Percentiles rank a stretch among this genome's conserved stretches.
Evolutionary conservation across 2,888 invertebrate species (phyloP).

Genomic region (Acrobasis suavella): DNA sequence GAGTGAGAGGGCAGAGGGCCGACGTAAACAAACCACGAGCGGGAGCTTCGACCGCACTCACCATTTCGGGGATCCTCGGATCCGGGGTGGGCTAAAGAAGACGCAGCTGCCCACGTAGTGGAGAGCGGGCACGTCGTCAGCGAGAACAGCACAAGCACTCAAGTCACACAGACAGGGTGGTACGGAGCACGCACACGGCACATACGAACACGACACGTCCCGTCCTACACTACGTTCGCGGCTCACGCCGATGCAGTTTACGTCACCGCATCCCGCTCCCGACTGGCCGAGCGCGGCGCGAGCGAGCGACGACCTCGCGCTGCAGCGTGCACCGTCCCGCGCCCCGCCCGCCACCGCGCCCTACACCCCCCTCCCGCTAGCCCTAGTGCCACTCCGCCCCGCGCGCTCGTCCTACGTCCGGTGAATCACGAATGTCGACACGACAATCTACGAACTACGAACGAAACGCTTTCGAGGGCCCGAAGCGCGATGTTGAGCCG

Average conservation of each 20-base stretch:
- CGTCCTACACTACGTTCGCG: constrained; percentile 80
- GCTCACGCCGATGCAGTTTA: constrained; percentile 80
- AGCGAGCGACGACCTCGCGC: constrained; percentile 80
- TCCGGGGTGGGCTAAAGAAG: constrained; percentile 52
- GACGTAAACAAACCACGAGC: constrained; percentile 79
- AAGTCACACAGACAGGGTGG: constrained; percentile 63
- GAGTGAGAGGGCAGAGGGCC: constrained; percentile 72
- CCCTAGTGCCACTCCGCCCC: constrained; percentile 46
- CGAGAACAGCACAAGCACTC: constrained; percentile 62
- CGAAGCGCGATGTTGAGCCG: constrained; percentile 22
- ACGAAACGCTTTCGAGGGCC: constrained; percentile 34
- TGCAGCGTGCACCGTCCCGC: constrained; percentile 77
- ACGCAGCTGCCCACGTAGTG: constrained; percentile 72
- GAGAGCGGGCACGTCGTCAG: constrained; percentile 72
- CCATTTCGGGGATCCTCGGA: constrained; percentile 76
- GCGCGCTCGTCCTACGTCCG: constrained; percentile 71
- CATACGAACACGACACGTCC: constrained; percentile 72
- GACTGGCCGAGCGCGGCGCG: constrained; percentile 70
- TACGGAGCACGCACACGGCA: constrained; percentile 63
- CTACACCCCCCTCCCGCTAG: constrained; percentile 37
- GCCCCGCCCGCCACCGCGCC: constrained; percentile 50
- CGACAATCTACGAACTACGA: constrained; percentile 35
- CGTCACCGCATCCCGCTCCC: constrained; percentile 83
- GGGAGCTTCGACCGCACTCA: constrained; percentile 81
- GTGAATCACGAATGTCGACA: constrained; percentile 61